These are phyloP conservation scores for Ceraclea dissimilis DNA, from an alignment of 2,888 invertebrate genomes.

Conservation along the genomic window DNA sequence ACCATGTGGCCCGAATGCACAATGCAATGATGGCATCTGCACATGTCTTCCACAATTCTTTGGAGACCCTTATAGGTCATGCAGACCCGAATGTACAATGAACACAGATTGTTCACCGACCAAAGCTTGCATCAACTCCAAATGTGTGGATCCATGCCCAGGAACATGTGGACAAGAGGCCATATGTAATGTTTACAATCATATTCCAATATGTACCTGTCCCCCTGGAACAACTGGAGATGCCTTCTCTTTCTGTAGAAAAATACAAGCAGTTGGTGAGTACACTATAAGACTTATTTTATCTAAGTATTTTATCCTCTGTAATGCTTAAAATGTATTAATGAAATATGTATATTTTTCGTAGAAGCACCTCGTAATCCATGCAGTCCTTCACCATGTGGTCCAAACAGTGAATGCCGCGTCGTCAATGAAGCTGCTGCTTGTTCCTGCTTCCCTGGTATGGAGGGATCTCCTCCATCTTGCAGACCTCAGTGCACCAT, in stretches of 20 bases:
- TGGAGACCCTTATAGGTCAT: conserved; percentile 61
- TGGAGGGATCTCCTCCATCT: conserved; percentile 55
- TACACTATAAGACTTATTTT: no score
- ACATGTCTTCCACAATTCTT: conserved; percentile 64
- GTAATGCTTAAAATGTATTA: no score
- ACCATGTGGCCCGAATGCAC: conserved; percentile 71
- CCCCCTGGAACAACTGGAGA: conserved; percentile 61
- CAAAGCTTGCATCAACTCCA: conserved; percentile 61
- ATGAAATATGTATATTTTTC: no score
- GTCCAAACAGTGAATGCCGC: conserved; percentile 56
- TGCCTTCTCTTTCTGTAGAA: conserved; percentile 54
- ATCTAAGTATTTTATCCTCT: no score
- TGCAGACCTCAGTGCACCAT: conserved; percentile 62
- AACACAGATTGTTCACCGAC: conserved; percentile 64
- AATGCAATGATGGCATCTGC: conserved; percentile 61
- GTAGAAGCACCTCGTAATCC: conserved; percentile 31
- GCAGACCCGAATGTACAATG: conserved; percentile 67
- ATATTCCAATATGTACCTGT: conserved; percentile 68
- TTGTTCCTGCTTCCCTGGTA: conserved; percentile 54
- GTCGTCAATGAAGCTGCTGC: conserved; percentile 49
- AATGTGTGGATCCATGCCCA: conserved; percentile 66
- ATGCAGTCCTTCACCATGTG: conserved; percentile 62
- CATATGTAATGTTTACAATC: conserved; percentile 64
- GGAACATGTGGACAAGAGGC: conserved; percentile 68
- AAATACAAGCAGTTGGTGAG: conserved; percentile 32